A percentile compares a stretch with the other conserved stretches of the same genome.
These are phyloP conservation scores for Notodromas monacha DNA, from an alignment of 2,888 invertebrate genomes.

Conservation along the genomic window DNA sequence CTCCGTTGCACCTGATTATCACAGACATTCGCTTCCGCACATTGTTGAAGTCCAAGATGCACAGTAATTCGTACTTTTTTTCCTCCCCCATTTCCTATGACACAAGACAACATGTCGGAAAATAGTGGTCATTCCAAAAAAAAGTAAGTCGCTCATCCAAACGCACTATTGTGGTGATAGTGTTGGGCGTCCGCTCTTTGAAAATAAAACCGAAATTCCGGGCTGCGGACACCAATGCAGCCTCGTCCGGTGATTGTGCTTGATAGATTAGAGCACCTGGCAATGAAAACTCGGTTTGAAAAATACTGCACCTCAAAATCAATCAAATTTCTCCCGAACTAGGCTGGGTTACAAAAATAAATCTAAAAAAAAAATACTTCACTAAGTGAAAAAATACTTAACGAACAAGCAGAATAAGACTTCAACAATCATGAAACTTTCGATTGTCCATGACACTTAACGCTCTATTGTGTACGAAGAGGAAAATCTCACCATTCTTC, in stretches of 20 bases:
- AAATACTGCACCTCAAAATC: too few relatives aligned
- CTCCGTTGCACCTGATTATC: constrained; percentile 44
- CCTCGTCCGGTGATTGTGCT: constrained; percentile 94
- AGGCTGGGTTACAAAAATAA: too few relatives aligned
- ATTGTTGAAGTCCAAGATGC: constrained; percentile 97
- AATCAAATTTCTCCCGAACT: too few relatives aligned
- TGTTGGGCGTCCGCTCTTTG: constrained; percentile 61
- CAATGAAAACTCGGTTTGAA: too few relatives aligned
- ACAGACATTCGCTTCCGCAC: constrained; percentile 97
- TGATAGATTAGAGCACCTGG: constrained; percentile 34
- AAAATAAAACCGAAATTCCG: constrained; percentile 97
- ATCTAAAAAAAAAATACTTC: too few relatives aligned
- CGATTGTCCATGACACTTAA: too few relatives aligned
- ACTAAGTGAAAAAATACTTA: too few relatives aligned
- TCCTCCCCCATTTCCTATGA: constrained; percentile 28
- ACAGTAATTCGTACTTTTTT: constrained; percentile 52
- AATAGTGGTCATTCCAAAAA: constrained; percentile 5
- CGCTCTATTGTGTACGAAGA: too few relatives aligned
- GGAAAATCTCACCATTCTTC: constrained; percentile 27
- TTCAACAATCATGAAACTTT: too few relatives aligned
- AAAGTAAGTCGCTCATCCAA: background rate
- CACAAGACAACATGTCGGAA: too few relatives aligned
- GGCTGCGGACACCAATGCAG: constrained; percentile 83
- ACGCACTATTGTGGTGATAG: constrained; percentile 51
- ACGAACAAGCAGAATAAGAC: too few relatives aligned